Evolutionary conservation across 23 tunicate species (phyloP).

Genomic region (Halocynthia aurantium): DNA sequence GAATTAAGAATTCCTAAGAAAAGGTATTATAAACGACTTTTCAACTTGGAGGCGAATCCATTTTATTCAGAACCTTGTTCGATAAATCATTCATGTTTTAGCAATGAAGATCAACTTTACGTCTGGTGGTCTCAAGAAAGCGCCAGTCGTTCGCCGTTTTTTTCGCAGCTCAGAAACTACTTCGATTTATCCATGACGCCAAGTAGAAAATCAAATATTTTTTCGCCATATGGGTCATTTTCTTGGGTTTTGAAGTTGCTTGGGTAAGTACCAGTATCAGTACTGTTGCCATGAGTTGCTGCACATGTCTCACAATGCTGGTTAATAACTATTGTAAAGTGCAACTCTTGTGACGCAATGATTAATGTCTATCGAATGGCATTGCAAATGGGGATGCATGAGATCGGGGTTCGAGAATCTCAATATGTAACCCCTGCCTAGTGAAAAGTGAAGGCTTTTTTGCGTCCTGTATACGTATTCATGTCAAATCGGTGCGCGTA

Average conservation of each 20-base stretch:
- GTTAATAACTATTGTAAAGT: no score
- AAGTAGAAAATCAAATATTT: not conserved
- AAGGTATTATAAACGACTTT: not conserved
- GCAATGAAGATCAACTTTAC: not conserved
- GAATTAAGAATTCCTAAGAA: not conserved
- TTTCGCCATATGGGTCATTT: conserved; percentile 10
- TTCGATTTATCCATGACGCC: conserved; percentile 7
- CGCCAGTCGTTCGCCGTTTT: not conserved
- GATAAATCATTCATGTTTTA: not conserved
- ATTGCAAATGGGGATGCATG: not conserved
- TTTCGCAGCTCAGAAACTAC: not conserved
- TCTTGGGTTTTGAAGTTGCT: not conserved
- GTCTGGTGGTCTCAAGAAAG: conserved; percentile 19
- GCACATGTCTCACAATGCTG: no score
- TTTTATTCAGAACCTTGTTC: not conserved
- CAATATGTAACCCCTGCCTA: no score
- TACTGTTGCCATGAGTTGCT: not conserved
- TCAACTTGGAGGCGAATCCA: no score
- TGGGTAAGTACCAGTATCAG: not conserved
- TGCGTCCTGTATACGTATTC: no score
- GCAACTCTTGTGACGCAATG: not conserved
- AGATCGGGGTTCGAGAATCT: no score
- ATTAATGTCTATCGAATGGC: not conserved
- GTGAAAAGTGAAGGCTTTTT: no score
- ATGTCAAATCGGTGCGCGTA: no score